These are phyloP conservation scores for Amphimallon solstitiale DNA, from an alignment of 2,888 invertebrate species.

Conservation along the genomic window DNA sequence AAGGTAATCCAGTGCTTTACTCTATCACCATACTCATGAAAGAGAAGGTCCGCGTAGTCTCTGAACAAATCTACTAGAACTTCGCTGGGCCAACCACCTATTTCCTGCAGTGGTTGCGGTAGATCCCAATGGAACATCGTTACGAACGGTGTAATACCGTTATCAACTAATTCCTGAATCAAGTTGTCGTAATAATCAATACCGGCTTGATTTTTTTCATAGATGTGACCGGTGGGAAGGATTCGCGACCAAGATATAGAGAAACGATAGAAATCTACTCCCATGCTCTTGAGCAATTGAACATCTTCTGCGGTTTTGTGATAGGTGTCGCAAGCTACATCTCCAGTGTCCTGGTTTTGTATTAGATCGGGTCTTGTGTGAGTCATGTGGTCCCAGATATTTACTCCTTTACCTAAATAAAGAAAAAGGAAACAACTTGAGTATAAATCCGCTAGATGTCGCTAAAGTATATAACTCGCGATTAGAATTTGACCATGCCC, in stretches of 20 bases:
- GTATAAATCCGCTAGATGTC: too few relatives aligned
- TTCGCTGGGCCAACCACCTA: conserved; percentile 75
- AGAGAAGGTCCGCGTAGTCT: conserved; percentile 69
- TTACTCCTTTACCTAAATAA: too few relatives aligned
- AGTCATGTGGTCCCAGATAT: too few relatives aligned
- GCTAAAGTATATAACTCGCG: too few relatives aligned
- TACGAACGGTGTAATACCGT: conserved; percentile 69
- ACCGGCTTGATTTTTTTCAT: conserved; percentile 69
- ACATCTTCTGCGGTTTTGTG: conserved; percentile 51
- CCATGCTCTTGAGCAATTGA: conserved; percentile 47
- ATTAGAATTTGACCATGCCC: too few relatives aligned
- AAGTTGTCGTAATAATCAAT: conserved; percentile 72
- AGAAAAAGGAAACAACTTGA: too few relatives aligned
- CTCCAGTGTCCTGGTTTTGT: conserved; percentile 45
- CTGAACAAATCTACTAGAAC: conserved; percentile 69
- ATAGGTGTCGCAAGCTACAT: conserved; percentile 54
- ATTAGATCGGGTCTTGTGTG: too few relatives aligned
- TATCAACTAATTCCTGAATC: conserved; percentile 66
- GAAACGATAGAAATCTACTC: too few relatives aligned
- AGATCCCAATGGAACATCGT: conserved; percentile 76
- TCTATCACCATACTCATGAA: conserved; percentile 63
- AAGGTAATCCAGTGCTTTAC: conserved; percentile 45
- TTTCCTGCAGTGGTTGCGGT: conserved; percentile 67
- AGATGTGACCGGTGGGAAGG: conserved; percentile 68
- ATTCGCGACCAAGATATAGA: conserved; percentile 73